These are phyloP conservation scores for Microctonus aethiopoides DNA, from an alignment of 2,888 invertebrate genomes.

Conservation along the genomic window DNA sequence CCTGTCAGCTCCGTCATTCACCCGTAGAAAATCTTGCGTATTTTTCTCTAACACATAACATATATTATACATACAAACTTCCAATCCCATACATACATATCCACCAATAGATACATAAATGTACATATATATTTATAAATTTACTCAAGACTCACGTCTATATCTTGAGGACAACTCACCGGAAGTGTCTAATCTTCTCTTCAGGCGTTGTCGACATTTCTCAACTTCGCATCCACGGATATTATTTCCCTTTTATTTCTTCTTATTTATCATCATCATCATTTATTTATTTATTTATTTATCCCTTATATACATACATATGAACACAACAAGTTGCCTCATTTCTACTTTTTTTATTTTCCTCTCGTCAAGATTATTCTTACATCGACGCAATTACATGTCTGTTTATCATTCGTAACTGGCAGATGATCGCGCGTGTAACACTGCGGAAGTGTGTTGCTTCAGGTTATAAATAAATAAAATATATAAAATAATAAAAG, in stretches of 20 bases:
- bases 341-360: conserved; percentile 23
- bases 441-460: conserved; percentile 18
- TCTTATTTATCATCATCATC: conserved; percentile 20
- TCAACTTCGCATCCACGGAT: conserved; percentile 20
- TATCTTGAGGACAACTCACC: conserved; percentile 37
- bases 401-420: conserved; percentile 42
- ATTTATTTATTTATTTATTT: neutral
- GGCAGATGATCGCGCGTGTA: conserved; percentile 9
- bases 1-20: conserved; percentile 11
- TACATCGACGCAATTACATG: conserved; percentile 29
- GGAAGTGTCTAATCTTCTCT: conserved; percentile 39
- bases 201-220: conserved; percentile 38
- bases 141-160: conserved; percentile 1
- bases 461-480: conserved; percentile 19
- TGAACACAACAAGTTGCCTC: conserved; percentile 6
- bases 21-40: neutral
- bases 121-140: neutral
- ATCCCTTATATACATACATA: neutral
- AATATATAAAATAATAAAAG: too few species aligned
- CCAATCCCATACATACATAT: too few species aligned
- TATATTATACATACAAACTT: too few species aligned
- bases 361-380: conserved; percentile 20
- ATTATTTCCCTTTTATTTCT: too few species aligned
- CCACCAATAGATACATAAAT: conserved; percentile 16
- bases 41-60: neutral